phyloP scores from a whole-genome alignment of 53 echinoderm and acorn worm species.

The Arbacia lixula region DNA sequence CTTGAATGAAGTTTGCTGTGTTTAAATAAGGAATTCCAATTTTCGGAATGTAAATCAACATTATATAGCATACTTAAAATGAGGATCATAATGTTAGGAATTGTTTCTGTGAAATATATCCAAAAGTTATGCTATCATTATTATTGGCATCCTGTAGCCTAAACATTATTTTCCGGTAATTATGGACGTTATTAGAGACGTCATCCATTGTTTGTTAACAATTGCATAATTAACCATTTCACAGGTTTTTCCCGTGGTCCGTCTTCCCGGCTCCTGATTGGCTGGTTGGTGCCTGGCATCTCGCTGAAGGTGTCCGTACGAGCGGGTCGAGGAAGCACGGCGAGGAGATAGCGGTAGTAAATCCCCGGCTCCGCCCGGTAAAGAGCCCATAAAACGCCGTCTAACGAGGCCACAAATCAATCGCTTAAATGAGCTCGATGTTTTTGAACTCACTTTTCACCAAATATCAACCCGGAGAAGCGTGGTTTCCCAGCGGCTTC shows the following conservation, averaged over 20 bases:
- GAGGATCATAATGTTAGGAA: too few species aligned
- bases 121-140: too few species aligned
- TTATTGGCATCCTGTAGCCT: too few species aligned
- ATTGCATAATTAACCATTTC: conserved; percentile 57
- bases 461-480: conserved; percentile 98
- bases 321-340: background rate
- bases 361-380: conserved; percentile 68
- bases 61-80: too few species aligned
- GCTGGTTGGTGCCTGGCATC: conserved; percentile 31
- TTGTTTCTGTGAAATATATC: too few species aligned
- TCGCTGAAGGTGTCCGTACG: conserved; percentile 40
- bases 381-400: conserved; percentile 89
- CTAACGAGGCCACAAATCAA: conserved; percentile 99
- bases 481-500: conserved; percentile 99
- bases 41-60: too few species aligned
- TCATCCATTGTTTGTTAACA: conserved; percentile 60
- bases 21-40: too few species aligned
- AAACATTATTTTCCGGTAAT: conserved; percentile 21
- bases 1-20: too few species aligned
- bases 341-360: conserved; percentile 75
- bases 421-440: conserved; percentile 98
- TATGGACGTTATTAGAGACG: background rate
- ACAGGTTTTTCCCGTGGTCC: conserved; percentile 23
- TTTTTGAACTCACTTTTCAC: conserved; percentile 99
- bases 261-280: conserved; percentile 63